phyloP scores from a whole-genome alignment of 2,113 vertebrate species.

The Anolis carolinensis region DNA sequence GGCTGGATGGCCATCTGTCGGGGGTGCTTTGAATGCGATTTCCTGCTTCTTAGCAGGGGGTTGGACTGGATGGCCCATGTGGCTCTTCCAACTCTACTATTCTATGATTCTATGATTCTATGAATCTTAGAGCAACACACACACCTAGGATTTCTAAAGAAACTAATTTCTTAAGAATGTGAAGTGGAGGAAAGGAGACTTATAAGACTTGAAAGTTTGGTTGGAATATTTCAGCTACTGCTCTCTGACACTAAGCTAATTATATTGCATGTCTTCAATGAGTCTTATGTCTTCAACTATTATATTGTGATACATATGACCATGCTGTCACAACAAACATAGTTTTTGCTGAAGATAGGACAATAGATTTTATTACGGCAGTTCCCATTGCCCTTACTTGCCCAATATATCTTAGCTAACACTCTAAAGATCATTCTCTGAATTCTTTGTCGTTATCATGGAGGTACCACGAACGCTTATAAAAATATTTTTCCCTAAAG shows the following conservation, averaged over 20 bases:
- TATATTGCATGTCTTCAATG: not conserved
- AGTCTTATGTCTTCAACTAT: not conserved
- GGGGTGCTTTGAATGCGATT: too few relatives aligned
- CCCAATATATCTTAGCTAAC: not conserved
- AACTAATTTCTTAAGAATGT: not conserved
- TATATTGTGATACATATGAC: not conserved
- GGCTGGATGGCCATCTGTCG: too few relatives aligned
- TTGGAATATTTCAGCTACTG: not conserved
- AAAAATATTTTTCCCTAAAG: not conserved
- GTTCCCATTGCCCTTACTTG: not conserved
- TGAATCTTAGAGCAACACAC: too few relatives aligned
- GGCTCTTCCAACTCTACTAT: too few relatives aligned
- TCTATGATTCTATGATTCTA: too few relatives aligned
- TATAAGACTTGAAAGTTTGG: not conserved
- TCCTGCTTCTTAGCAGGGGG: too few relatives aligned
- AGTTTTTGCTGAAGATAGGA: not conserved
- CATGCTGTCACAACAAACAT: not conserved
- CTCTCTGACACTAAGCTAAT: not conserved
- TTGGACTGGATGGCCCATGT: too few relatives aligned
- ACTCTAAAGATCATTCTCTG: not conserved
- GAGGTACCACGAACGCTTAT: not conserved
- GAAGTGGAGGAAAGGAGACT: not conserved
- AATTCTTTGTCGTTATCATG: not conserved
- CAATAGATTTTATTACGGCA: not conserved
- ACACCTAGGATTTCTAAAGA: too few relatives aligned